A percentile compares a stretch with the other conserved stretches of the same genome.
phyloP scores from a whole-genome alignment of 2,888 invertebrate species.

The Atrina japonica region DNA sequence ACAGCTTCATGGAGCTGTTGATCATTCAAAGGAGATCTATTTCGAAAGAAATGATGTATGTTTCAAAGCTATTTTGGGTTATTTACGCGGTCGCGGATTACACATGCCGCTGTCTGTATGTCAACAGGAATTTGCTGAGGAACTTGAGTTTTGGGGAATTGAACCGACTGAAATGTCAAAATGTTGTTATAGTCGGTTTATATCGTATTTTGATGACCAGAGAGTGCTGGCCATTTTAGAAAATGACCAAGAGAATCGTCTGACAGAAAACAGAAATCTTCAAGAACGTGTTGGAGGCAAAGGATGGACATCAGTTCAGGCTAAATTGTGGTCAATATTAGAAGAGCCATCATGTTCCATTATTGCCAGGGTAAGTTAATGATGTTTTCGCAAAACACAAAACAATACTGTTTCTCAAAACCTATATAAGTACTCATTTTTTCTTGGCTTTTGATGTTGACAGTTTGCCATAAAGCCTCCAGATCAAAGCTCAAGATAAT shows the following conservation, averaged over 20 bases:
- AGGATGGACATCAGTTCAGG: slow-evolving; percentile 50
- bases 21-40: slow-evolving; percentile 18
- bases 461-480: too few relatives aligned
- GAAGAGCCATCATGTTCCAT: slow-evolving; percentile 57
- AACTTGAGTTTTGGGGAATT: slow-evolving; percentile 57
- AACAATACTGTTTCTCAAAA: too few relatives aligned
- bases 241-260: slow-evolving; percentile 39
- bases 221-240: slow-evolving; percentile 48
- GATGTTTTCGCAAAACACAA: too few relatives aligned
- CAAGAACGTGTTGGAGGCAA: slow-evolving; percentile 9
- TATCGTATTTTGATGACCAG: slow-evolving; percentile 49
- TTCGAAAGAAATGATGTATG: slow-evolving; percentile 35
- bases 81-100: slow-evolving; percentile 35
- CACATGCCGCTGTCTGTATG: slow-evolving; percentile 40
- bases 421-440: not conserved
- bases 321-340: slow-evolving; percentile 52
- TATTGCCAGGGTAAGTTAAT: slow-evolving; percentile 53
- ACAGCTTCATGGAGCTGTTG: too few relatives aligned
- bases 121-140: slow-evolving; percentile 35
- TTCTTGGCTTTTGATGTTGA: not conserved
- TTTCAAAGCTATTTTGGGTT: slow-evolving; percentile 37
- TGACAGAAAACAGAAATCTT: slow-evolving; percentile 32
- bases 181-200: slow-evolving; percentile 56
- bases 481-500: too few relatives aligned
- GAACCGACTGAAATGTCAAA: slow-evolving; percentile 41